Evolutionary conservation across 2,888 invertebrate genomes (phyloP).

Genomic region (Drosophila ochracea): DNA sequence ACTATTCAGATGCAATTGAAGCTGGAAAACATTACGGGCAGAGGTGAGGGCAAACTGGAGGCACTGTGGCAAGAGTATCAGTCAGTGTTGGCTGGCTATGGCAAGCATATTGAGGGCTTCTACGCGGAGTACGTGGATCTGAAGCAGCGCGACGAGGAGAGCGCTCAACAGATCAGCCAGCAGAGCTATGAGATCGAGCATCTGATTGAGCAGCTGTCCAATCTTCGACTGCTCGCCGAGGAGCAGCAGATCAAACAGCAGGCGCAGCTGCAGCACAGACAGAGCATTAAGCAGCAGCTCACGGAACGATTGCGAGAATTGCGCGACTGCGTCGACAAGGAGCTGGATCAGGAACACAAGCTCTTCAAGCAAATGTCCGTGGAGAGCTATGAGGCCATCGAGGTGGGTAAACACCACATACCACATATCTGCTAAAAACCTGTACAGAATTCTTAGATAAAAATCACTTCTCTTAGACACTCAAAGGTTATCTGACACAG

Average conservation of each 20-base stretch:
- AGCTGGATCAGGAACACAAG: conserved; percentile 86
- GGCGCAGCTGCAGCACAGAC: conserved; percentile 86
- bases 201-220: conserved; percentile 80
- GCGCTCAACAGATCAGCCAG: conserved; percentile 82
- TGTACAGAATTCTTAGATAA: not conserved
- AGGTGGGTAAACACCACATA: conserved; percentile 47
- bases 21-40: conserved; percentile 85
- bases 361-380: conserved; percentile 88
- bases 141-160: conserved; percentile 85
- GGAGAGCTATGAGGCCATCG: conserved; percentile 86
- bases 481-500: conserved; percentile 87
- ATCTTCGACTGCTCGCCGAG: conserved; percentile 86
- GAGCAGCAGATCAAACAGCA: conserved; percentile 85
- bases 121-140: conserved; percentile 85
- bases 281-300: conserved; percentile 86
- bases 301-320: conserved; percentile 86
- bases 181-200: conserved; percentile 84
- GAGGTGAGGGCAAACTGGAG: conserved; percentile 86
- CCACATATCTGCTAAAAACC: not conserved
- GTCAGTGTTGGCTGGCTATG: conserved; percentile 83
- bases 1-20: conserved; percentile 82
- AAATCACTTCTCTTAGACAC: conserved; percentile 79
- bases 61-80: conserved; percentile 85
- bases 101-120: conserved; percentile 84
- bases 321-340: conserved; percentile 86